Percentiles rank a stretch among this genome's conserved stretches.
phyloP scores from a whole-genome alignment of 1,140 invertebrate species.

The Scylla paramamosain region DNA sequence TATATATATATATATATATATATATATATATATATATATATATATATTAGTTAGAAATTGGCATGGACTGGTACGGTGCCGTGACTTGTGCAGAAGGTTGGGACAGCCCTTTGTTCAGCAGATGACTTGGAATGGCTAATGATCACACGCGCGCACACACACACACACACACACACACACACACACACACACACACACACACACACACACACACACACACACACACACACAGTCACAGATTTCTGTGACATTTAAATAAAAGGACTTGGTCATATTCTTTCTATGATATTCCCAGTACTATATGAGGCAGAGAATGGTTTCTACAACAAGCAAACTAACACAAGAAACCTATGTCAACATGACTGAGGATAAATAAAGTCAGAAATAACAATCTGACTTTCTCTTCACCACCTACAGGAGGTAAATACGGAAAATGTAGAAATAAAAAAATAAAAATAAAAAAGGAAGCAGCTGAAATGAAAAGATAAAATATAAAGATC shows the following conservation, averaged over 20 bases:
- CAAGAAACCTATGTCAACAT: too few relatives aligned
- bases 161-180: conserved; percentile 41
- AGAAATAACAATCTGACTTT: too few relatives aligned
- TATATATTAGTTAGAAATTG: not conserved
- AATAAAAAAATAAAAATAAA: not conserved
- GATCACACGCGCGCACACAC: conserved; percentile 28
- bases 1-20: conserved; percentile 51
- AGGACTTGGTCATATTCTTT: too few relatives aligned
- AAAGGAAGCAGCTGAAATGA: not conserved
- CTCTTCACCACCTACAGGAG: too few relatives aligned
- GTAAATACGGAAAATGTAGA: too few relatives aligned
- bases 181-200: conserved; percentile 34
- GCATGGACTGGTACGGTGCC: not conserved
- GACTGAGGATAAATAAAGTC: too few relatives aligned
- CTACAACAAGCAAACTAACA: too few relatives aligned
- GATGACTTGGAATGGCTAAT: not conserved
- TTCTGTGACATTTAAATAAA: too few relatives aligned
- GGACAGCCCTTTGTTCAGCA: too few relatives aligned
- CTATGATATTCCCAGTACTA: too few relatives aligned
- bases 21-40: conserved; percentile 59
- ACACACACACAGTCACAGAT: not conserved
- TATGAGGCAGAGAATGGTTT: too few relatives aligned
- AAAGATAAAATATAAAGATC: not conserved
- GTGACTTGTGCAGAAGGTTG: too few relatives aligned
- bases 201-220: conserved; percentile 48